Evolutionary conservation across 2,797 vertebrate species (phyloP), one percentile per base, ranked within the genome.

Genomic region (Bradypodion ventrale): DNA sequence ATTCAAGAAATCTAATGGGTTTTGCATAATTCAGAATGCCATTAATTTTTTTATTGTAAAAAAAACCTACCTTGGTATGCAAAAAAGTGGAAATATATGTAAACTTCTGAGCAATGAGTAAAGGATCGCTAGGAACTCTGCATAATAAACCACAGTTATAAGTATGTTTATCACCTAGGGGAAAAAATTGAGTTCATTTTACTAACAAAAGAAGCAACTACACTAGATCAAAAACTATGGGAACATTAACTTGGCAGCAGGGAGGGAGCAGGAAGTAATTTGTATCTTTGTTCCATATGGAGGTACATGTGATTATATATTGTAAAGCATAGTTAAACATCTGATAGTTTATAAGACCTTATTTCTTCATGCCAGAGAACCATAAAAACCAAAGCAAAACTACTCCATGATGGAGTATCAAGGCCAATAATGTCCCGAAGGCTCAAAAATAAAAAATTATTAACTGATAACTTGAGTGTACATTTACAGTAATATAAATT

Each of bases 251-350:
- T 84, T n/a, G n/a, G n/a, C n/a, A n/a, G n/a, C n/a, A n/a, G n/a
- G n/a, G 72, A 87, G 76, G 0, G 87, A 60, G 90, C 89, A 90
- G 90, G 87, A n/a, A 3, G 21, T 42, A 5, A 69, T 46, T 87
- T 63, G 32, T 12, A 6, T 10, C 70, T 89, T 78, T 25, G 42
- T n/a, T 69, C 52, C 90, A 29, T 37, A 1, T 35, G 15, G 25
- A 87, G 16, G 65, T 77, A 56, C 85, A 5, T 75, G 62, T 68
- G 7, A 83, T 56, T 91, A 76, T 83, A 82, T 62, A 56, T 15
- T 3, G 9, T 8, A 4, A 2, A 63, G 12, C 52, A 16, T 83
- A 78, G 56, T 15, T n/a, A 88, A 87, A 89, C 10, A 84, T 72
- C 73, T 73, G 40, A 42, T 84, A 0, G 2, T 82, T 37, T 88